These are phyloP conservation scores for Arbacia lixula DNA, from an alignment of 53 echinoderm and acorn worm genomes.

Conservation along the genomic window DNA sequence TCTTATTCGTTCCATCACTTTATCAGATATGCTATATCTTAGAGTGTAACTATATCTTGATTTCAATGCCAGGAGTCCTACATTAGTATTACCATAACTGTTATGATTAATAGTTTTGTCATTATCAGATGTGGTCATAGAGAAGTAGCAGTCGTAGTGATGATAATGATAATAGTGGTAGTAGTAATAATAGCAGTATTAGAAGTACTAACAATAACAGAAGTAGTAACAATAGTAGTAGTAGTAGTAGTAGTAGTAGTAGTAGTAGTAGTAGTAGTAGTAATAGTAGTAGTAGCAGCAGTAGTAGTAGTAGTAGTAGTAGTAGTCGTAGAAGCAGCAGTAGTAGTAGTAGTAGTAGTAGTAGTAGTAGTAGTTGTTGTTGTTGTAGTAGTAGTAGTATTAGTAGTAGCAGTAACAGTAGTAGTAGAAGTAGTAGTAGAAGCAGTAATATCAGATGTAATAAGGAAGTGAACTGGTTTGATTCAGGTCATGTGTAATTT, in stretches of 20 bases:
- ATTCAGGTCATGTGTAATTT: too few relatives aligned
- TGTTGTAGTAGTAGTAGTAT: neutral
- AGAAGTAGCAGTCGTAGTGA: slow-evolving; percentile 9
- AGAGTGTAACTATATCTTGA: too few relatives aligned
- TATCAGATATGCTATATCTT: too few relatives aligned
- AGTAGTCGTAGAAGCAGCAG: neutral
- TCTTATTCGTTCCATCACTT: too few relatives aligned
- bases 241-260: slow-evolving; percentile 12
- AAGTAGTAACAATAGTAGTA: neutral
- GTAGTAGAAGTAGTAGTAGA: neutral
- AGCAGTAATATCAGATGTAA: neutral
- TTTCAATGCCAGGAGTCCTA: too few relatives aligned
- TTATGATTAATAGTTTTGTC: too few relatives aligned
- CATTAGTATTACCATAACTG: too few relatives aligned
- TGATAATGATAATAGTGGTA: neutral
- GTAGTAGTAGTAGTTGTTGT: neutral
- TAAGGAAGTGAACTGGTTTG: too few relatives aligned
- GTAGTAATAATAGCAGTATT: neutral
- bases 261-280: slow-evolving; percentile 15
- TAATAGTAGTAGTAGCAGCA: neutral
- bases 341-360: slow-evolving; percentile 7
- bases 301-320: neutral
- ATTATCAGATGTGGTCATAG: too few relatives aligned
- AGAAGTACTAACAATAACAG: neutral
- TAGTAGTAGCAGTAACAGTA: neutral